A percentile compares a stretch with the other conserved stretches of the same genome.
phyloP scores from a whole-genome alignment of 2,888 invertebrate genomes.

The Lapara coniferarum region DNA sequence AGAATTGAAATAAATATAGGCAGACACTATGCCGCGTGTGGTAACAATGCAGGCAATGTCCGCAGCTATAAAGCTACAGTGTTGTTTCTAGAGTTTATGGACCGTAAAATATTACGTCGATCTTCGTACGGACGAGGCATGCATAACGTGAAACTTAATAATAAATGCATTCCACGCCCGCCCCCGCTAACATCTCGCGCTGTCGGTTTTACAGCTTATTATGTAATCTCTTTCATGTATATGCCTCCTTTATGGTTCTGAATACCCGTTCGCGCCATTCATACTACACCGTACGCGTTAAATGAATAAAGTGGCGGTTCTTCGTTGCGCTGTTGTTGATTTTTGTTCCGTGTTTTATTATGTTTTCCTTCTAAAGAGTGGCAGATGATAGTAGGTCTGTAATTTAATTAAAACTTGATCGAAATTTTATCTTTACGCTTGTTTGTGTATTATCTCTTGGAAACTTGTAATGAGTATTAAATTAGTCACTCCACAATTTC shows the following conservation, averaged over 20 bases:
- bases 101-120: slow-evolving; percentile 66
- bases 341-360: background rate
- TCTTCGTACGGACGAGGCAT: slow-evolving; percentile 40
- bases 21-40: slow-evolving; percentile 36
- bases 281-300: slow-evolving; percentile 4
- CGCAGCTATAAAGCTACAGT: slow-evolving; percentile 51
- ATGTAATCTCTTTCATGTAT: slow-evolving; percentile 18
- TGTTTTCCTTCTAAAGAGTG: no score
- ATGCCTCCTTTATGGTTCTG: slow-evolving; percentile 17
- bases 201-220: slow-evolving; percentile 25
- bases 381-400: background rate
- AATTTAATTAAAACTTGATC: background rate
- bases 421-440: background rate
- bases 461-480: no score
- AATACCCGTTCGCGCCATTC: slow-evolving; percentile 15
- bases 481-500: no score
- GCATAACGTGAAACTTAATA: slow-evolving; percentile 24
- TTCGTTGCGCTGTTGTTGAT: background rate
- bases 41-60: slow-evolving; percentile 61
- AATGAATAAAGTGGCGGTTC: slow-evolving; percentile 20
- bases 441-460: no score
- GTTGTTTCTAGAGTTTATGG: slow-evolving; percentile 60
- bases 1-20: background rate
- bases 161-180: slow-evolving; percentile 18
- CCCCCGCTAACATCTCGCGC: slow-evolving; percentile 15